Evolutionary conservation across 1,140 invertebrate genomes (phyloP).

Genomic region (Protaetia brevitarsis): DNA sequence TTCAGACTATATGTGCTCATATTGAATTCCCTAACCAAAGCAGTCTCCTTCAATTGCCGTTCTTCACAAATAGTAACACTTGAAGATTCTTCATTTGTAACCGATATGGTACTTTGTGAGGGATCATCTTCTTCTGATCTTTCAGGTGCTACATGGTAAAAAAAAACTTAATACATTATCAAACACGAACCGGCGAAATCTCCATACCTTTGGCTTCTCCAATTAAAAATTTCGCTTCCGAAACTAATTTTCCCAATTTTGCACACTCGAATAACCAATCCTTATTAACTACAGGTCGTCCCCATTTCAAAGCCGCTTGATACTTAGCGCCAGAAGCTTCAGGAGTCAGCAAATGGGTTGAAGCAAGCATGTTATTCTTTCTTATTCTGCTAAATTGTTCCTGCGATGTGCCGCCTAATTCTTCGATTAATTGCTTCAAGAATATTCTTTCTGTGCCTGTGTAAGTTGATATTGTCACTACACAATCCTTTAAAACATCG

Average conservation of each 20-base stretch:
- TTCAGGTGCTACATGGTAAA: not conserved
- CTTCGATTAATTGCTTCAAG: conserved; percentile 63
- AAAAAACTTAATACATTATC: not conserved
- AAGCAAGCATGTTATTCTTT: conserved; percentile 54
- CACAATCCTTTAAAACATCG: conserved; percentile 63
- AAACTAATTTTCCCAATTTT: conserved; percentile 44
- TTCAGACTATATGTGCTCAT: no score
- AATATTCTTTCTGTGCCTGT: conserved; percentile 66
- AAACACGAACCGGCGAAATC: not conserved
- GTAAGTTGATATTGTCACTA: conserved; percentile 76
- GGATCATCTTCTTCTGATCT: not conserved
- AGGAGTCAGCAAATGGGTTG: conserved; percentile 77
- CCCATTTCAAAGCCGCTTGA: conserved; percentile 79
- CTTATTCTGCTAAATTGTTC: conserved; percentile 61
- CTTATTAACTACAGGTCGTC: conserved; percentile 67
- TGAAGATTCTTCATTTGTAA: no score
- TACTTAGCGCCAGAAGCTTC: conserved; percentile 75
- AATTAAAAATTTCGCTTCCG: conserved; percentile 60
- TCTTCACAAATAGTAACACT: no score
- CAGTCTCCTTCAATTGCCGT: no score
- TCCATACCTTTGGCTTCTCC: conserved; percentile 53
- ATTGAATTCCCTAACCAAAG: no score
- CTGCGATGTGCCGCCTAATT: conserved; percentile 70
- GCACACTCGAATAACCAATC: conserved; percentile 77
- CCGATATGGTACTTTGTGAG: no score